Conservation (phyloP, 1,140 invertebrate genomes). For the Reticulitermes speratus region DNA sequence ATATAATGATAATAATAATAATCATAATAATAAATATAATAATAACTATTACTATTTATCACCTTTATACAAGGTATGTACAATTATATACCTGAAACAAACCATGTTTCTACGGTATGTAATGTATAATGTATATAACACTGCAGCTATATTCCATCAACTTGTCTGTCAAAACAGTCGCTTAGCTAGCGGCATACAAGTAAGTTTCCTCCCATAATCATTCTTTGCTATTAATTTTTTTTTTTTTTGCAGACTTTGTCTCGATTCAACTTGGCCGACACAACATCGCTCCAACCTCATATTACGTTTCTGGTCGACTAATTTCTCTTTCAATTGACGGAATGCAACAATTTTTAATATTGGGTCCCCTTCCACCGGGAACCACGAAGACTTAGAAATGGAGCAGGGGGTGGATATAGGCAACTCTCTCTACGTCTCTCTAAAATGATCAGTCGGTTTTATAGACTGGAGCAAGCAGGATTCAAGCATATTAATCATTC, state of each 20-base stretch:
- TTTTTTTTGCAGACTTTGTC: conserved; percentile 8
- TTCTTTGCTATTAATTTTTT: conserved; percentile 28
- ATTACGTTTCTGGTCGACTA: conserved; percentile 36
- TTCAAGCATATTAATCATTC: conserved; percentile 34
- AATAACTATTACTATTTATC: no score
- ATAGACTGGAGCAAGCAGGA: not conserved
- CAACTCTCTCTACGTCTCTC: no score
- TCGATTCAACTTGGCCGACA: conserved; percentile 22
- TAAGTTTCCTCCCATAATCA: not conserved
- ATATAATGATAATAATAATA: no score
- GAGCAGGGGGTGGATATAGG: not conserved
- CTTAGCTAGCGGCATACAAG: not conserved
- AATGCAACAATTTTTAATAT: conserved; percentile 37
- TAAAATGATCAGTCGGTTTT: not conserved
- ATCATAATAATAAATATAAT: no score
- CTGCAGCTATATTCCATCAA: not conserved
- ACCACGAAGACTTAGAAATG: no score
- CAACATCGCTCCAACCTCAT: conserved; percentile 31
- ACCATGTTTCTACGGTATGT: no score
- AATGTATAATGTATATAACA: no score
- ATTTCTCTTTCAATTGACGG: conserved; percentile 33
- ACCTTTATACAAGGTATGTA: no score
- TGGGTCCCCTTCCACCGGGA: conserved; percentile 16
- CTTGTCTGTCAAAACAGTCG: not conserved
- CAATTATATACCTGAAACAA: no score